Percentiles rank a stretch among this genome's conserved stretches.
These are phyloP conservation scores for Microchirus variegatus DNA, from an alignment of 2,797 vertebrate genomes.

Conservation along the genomic window DNA sequence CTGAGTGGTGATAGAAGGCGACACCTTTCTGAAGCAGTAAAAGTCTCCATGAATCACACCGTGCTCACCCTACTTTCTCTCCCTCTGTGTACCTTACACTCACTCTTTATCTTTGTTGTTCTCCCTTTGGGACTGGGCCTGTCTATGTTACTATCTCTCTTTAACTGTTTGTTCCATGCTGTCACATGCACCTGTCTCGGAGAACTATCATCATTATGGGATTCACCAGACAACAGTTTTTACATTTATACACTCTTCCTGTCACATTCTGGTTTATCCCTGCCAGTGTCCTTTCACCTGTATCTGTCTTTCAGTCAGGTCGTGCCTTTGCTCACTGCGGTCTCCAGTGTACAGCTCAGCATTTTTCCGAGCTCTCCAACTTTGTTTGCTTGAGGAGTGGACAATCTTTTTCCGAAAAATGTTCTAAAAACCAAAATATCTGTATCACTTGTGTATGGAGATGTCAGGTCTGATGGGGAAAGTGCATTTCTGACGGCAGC, in stretches of 20 bases:
- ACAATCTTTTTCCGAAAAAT: not conserved
- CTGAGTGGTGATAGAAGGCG: constrained; percentile 68
- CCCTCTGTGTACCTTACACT: constrained; percentile 33
- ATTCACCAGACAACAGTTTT: constrained; percentile 35
- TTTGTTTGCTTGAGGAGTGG: constrained; percentile 9
- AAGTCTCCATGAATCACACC: constrained; percentile 73
- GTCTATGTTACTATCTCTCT: constrained; percentile 27
- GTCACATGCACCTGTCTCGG: constrained; percentile 57
- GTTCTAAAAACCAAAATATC: not conserved
- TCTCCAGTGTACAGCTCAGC: constrained; percentile 1
- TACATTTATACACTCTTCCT: constrained; percentile 43
- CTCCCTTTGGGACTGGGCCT: constrained; percentile 38
- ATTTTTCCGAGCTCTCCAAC: not conserved
- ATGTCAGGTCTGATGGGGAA: not conserved
- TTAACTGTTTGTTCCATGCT: constrained; percentile 39
- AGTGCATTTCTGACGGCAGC: constrained; percentile 10
- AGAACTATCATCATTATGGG: constrained; percentile 28
- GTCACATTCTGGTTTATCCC: constrained; percentile 46
- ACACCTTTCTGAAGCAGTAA: constrained; percentile 75
- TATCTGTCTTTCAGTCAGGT: constrained; percentile 13
- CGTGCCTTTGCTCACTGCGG: constrained; percentile 5
- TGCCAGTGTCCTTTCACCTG: constrained; percentile 11
- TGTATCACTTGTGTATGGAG: too few species aligned
- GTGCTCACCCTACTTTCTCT: constrained; percentile 18
- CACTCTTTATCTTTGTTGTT: constrained; percentile 29